Percentiles rank a stretch among this genome's conserved stretches.
phyloP scores from a whole-genome alignment of 2,113 vertebrate genomes.

The Clupea harengus region DNA sequence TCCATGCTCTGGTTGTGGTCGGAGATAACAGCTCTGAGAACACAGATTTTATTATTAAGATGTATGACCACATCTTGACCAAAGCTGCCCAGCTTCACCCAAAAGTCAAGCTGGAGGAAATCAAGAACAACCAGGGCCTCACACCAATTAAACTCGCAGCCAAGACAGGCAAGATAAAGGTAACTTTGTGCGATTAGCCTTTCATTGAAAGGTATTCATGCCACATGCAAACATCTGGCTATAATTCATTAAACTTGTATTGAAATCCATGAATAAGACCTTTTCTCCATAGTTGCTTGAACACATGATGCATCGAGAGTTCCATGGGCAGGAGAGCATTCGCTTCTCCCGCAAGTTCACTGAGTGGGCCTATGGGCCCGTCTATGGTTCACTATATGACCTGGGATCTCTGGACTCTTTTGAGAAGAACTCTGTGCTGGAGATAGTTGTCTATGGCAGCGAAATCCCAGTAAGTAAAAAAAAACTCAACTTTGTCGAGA shows the following conservation, averaged over 20 bases:
- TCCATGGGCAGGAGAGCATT: conserved; percentile 77
- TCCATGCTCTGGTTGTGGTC: conserved; percentile 87
- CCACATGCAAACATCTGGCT: background rate
- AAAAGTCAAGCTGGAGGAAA: conserved; percentile 79
- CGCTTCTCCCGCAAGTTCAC: conserved; percentile 96
- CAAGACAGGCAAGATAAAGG: conserved; percentile 87
- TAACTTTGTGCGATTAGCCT: conserved; percentile 49
- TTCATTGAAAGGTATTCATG: background rate
- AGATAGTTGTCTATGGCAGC: conserved; percentile 87
- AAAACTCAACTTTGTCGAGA: too few species aligned
- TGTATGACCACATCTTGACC: conserved; percentile 89
- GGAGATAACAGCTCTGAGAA: conserved; percentile 85
- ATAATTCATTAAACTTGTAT: background rate
- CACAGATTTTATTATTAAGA: conserved; percentile 85
- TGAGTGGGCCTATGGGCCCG: conserved; percentile 94
- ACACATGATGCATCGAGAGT: conserved; percentile 89
- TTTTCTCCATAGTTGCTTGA: conserved; percentile 77
- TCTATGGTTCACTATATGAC: conserved; percentile 91
- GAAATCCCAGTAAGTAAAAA: conserved; percentile 81
- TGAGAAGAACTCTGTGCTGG: conserved; percentile 85
- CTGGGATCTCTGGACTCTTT: conserved; percentile 85
- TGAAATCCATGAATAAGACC: background rate
- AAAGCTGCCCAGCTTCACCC: conserved; percentile 75
- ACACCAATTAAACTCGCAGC: conserved; percentile 88
- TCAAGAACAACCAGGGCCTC: conserved; percentile 79